These are phyloP conservation scores for Hemibagrus wyckioides DNA, from an alignment of 2,113 vertebrate genomes.

Conservation along the genomic window DNA sequence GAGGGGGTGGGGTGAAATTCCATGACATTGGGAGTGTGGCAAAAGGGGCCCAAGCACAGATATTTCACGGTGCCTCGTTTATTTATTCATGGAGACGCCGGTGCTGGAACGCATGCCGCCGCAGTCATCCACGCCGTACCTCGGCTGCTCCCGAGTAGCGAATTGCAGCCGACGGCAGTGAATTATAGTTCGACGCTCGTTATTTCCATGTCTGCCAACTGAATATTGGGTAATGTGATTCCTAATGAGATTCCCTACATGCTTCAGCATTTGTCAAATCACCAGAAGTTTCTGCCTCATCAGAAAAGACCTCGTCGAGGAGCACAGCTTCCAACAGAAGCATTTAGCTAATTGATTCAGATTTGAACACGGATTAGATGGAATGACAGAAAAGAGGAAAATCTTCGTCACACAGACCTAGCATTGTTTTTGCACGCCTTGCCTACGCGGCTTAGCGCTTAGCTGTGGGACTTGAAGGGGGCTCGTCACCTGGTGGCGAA, in stretches of 20 bases:
- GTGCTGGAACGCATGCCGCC: neutral
- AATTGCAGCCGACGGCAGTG: neutral
- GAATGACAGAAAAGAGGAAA: neutral
- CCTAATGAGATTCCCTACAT: constrained; percentile 20
- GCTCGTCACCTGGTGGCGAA: neutral
- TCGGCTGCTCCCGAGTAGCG: neutral
- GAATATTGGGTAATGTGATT: constrained; percentile 28
- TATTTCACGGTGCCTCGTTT: constrained; percentile 45
- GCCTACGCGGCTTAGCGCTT: constrained; percentile 15
- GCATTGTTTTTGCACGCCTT: constrained; percentile 36
- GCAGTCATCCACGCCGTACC: neutral
- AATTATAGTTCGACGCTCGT: constrained; percentile 2
- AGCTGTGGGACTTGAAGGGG: neutral
- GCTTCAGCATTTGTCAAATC: constrained; percentile 29
- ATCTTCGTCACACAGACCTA: constrained; percentile 32
- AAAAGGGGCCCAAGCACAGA: constrained; percentile 20
- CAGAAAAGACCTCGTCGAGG: constrained; percentile 49
- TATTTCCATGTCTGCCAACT: constrained; percentile 24
- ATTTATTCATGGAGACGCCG: constrained; percentile 44
- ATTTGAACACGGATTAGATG: neutral
- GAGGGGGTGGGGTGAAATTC: constrained; percentile 46
- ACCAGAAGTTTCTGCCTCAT: constrained; percentile 28
- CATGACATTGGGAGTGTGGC: constrained; percentile 40
- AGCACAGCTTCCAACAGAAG: constrained; percentile 5
- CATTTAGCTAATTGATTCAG: constrained; percentile 34